Base-by-base conservation (phyloP, 2,888 invertebrate genomes). In the Watsonalla binaria region DNA sequence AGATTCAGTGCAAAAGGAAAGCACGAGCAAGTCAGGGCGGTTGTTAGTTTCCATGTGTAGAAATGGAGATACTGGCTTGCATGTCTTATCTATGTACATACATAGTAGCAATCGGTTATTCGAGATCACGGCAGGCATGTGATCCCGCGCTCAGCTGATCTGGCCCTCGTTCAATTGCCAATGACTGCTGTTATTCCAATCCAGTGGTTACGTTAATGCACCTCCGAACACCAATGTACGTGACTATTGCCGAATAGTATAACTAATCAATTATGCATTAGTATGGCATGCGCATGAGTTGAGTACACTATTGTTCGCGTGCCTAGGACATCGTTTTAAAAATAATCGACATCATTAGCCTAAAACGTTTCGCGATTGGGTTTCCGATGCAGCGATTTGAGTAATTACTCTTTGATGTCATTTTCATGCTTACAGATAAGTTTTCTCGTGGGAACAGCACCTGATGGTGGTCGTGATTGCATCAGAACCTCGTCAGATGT, bases 291-390 rank as follows among this genome's bases (percentile, higher is more conserved):
- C 70, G 68, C 62, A 64, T 11, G 62, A 59, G 64, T 62, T 11
- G 62, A 59, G 64, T 62, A 65, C 64, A 62, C 78, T 71, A 82
- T 83, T 83, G 82, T 81, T 78, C 69, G 58, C 62, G 65, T 65
- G 66, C 65, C 62, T 66, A 66, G 61, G 69, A 70, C 70, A 70
- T 72, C 69, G 66, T 80, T 79, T 80, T 80, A 74, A 72, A 76
- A 82, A 79, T 81, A 78, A 81, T 81, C 65, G 68, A 67, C 58
- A 61, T 70, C 72, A 78, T 80, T 77, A 72, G 65, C 50, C 59
- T 74, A 74, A 80, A 76, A 63, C 60, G 65, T 60, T 60, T 63
- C 62, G 66, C 71, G 69, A 61, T 64, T 61, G 58, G 67, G 56
- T 57, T 71, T 56, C 58, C 62, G 66, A 73, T 70, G 58, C 58